phyloP scores from a whole-genome alignment of 2,113 vertebrate genomes.

The Telmatochromis brichardi region DNA sequence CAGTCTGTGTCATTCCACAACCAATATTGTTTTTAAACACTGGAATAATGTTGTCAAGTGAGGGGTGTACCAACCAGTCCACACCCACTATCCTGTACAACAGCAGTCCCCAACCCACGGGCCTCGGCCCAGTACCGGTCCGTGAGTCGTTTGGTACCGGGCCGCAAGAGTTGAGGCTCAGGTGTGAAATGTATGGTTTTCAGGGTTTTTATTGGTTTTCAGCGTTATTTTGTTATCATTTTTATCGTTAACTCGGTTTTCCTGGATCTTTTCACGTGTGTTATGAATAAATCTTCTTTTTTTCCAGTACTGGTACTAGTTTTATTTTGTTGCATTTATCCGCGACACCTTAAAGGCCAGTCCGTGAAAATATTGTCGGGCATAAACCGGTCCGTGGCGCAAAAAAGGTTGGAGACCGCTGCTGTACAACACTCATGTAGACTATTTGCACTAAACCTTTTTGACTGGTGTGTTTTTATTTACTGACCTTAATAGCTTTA shows the following conservation, averaged over 20 bases:
- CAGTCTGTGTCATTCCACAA: background rate
- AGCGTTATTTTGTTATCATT: background rate
- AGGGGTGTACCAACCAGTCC: background rate
- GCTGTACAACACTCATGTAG: background rate
- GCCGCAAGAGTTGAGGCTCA: background rate
- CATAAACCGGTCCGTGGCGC: background rate
- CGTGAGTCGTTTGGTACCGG: background rate
- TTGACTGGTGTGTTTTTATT: background rate
- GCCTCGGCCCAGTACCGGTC: rapidly evolving
- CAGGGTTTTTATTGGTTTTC: background rate
- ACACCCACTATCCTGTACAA: background rate
- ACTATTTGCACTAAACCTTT: background rate
- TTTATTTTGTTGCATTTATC: background rate
- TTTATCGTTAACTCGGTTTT: background rate
- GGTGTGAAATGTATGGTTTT: background rate
- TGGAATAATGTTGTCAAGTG: background rate
- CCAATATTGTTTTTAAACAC: background rate
- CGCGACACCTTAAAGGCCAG: background rate
- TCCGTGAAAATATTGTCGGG: background rate
- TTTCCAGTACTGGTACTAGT: rapidly evolving
- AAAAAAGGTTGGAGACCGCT: background rate
- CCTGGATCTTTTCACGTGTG: rapidly evolving
- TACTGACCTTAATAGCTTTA: background rate
- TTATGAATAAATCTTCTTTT: background rate
- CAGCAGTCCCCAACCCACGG: background rate